phyloP scores from a whole-genome alignment of 2,797 vertebrate species.

The Gastrophryne carolinensis region DNA sequence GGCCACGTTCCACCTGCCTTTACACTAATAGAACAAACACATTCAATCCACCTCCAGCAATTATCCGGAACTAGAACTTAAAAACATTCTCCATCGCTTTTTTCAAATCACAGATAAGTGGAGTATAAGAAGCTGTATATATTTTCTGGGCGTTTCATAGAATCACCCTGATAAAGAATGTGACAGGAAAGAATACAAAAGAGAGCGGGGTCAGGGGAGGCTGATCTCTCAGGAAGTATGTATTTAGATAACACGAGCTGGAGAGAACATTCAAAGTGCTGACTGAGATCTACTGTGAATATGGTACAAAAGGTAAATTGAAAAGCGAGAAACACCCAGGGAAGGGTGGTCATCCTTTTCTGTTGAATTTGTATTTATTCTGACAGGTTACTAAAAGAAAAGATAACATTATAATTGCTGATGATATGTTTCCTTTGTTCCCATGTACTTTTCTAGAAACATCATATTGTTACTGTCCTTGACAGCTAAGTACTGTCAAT shows the following conservation, averaged over 20 bases:
- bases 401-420: slow-evolving; percentile 20
- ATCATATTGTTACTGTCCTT: neutral
- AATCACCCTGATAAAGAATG: slow-evolving; percentile 10
- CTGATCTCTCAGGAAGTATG: slow-evolving; percentile 36
- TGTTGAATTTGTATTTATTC: slow-evolving; percentile 31
- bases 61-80: too few relatives aligned
- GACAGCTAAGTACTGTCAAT: too few relatives aligned
- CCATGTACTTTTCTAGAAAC: neutral
- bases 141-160: neutral
- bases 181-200: slow-evolving; percentile 36
- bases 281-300: slow-evolving; percentile 3
- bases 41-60: too few relatives aligned
- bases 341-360: slow-evolving; percentile 29
- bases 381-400: slow-evolving; percentile 37
- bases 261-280: slow-evolving; percentile 35
- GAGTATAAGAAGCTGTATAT: too few relatives aligned
- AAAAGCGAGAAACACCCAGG: slow-evolving; percentile 28
- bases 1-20: too few relatives aligned
- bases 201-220: slow-evolving; percentile 7
- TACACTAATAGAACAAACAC: too few relatives aligned
- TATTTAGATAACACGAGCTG: slow-evolving; percentile 15
- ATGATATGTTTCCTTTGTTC: neutral
- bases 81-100: neutral
- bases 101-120: too few relatives aligned
- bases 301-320: slow-evolving; percentile 18